Evolutionary conservation across 2,888 invertebrate genomes (phyloP), one percentile per base, ranked within the genome.

Genomic region (Drosophila suboccidentalis): DNA sequence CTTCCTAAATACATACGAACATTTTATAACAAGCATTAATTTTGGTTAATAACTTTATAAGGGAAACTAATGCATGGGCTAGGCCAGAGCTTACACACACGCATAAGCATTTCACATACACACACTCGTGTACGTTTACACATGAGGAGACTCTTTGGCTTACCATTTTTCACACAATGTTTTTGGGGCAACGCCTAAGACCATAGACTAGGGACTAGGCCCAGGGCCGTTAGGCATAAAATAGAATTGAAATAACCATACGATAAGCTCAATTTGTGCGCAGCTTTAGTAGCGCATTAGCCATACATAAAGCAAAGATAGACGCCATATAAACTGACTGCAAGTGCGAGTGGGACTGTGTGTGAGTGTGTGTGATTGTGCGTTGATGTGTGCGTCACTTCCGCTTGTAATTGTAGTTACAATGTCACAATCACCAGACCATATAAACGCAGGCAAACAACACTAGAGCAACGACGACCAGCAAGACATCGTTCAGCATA

Each of bases 381-480:
- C 69, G 85, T 81, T 83, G 83, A 87, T 87, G 88, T 80, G 75
- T 88, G 90, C 89, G 73, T 83, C 90, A 80, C 90, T 87, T 87
- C 86, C 86, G 90, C 84, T 77, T 87, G 90, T 87, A 90, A 87
- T 87, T 87, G 86, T 90, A 88, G 90, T 87, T 90, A 90, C 86
- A 87, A 90, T 90, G 86, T 88, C 86, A 87, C 90, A 87, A 86
- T 86, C 86, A 90, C 81, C 71, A 90, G 86, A 90, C 90, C 90
- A 80, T 88, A 86, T 88, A 83, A 86, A 86, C 87, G 90, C 81
- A 78, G 59, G 71, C 78, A 80, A 71, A 78, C 75, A 70, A 65
- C 68, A 63, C 46, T 43, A 19, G 62, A 55, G 57, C 41, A 58
- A 41, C 51, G 55, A 34, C 54, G 43, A 43, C 43, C 43, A 47